Evolutionary conservation across 2,797 vertebrate species (phyloP), one percentile per base, ranked within the genome.

Genomic region (Lutjanus argentimaculatus): DNA sequence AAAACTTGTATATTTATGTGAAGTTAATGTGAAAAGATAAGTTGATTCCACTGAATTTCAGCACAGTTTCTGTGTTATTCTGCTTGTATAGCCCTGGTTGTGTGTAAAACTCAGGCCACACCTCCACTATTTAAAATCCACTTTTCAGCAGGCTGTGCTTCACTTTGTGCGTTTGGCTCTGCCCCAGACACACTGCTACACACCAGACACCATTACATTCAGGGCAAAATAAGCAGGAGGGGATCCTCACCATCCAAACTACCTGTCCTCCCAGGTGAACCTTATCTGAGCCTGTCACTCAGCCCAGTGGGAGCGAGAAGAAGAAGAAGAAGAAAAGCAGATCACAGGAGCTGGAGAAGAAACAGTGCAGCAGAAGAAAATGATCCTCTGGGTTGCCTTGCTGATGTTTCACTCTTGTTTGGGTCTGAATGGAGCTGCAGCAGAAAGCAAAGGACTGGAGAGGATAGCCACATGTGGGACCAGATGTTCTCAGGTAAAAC

Each of bases 401-500:
- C 51, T 95, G 51, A 42, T 92, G 58, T 77, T 45, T 59, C 42
- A 59, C 76, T 86, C 22, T 6, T 89, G 51, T 45, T 75, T 66
- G 77, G 56, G 46, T 78, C 69, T 82, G 79, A 43, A 11, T 85
- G 90, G 75, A 88, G 85, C 84, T 72, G 85, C 71, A 84, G 79
- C 73, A 61, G 77, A 84, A 61, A 85, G 25, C 72, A 43, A 55
- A n/a, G 56, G 40, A 53, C 77, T 93, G 80, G 90, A 94, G 71
- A 93, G 84, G 83, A 93, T 93, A 77, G 64, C 89, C 13, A 62
- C 22, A 30, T 95, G 94, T 78, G 75, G 68, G 57, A 88, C 86
- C 17, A 81, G 59, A 15, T 96, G 95, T 79, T 90, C 92, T 75
- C 83, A 95, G 95, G 95, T 96, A 95, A 93, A 76, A 52, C 36